Conservation (phyloP, 1,140 invertebrate genomes). For the Drosophila tropicalis region DNA sequence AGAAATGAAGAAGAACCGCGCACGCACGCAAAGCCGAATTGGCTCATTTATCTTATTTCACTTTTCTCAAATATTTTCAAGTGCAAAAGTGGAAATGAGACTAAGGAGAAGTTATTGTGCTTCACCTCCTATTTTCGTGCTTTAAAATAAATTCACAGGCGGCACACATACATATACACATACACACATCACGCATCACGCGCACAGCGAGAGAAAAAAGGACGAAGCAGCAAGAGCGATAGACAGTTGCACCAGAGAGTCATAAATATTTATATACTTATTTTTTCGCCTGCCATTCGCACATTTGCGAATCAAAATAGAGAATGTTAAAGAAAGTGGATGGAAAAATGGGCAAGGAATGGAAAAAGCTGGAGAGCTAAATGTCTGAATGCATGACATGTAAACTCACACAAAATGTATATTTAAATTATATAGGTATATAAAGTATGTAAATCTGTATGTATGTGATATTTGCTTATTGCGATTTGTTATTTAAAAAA, state of each 20-base stretch:
- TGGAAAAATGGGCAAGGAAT: neutral
- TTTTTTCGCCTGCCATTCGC: conserved; percentile 50
- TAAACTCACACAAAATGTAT: too few species aligned
- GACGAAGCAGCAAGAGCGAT: too few species aligned
- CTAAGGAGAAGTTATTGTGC: neutral
- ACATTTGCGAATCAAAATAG: conserved; percentile 25
- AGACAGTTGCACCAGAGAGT: conserved; percentile 8
- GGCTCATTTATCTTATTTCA: conserved; percentile 76
- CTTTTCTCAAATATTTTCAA: conserved; percentile 35
- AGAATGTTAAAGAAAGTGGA: conserved; percentile 28
- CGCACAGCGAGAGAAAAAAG: conserved; percentile 2
- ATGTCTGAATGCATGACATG: too few species aligned
- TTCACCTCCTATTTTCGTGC: conserved; percentile 24
- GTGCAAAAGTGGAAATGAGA: neutral
- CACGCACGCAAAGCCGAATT: conserved; percentile 69
- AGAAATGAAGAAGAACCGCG: neutral
- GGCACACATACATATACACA: conserved; percentile 28
- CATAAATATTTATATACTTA: conserved; percentile 67
- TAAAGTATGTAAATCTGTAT: too few species aligned
- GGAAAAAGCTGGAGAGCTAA: too few species aligned
- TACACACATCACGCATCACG: conserved; percentile 8
- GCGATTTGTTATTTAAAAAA: too few species aligned
- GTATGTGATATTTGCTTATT: too few species aligned
- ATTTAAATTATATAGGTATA: too few species aligned
- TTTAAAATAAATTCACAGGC: neutral